A percentile compares a stretch with the other conserved stretches of the same genome.
Conservation (phyloP, 2,113 vertebrate species). For the Atherinomorus stipes region DNA sequence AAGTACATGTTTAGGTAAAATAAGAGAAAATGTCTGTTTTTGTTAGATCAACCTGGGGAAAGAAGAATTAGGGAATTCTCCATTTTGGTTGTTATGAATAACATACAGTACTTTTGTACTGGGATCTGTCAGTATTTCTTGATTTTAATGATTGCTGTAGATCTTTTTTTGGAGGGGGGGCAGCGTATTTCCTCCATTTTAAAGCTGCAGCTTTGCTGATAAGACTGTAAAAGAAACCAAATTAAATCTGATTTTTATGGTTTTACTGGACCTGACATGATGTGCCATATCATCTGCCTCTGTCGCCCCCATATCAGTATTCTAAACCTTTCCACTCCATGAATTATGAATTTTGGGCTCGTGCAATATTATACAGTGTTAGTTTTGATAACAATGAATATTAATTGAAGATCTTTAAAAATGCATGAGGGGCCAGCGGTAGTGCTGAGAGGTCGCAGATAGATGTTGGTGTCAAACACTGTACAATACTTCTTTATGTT, state of each 20-base stretch:
- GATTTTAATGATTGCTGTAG: conserved; percentile 36
- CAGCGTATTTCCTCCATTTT: conserved; percentile 38
- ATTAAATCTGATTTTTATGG: conserved; percentile 74
- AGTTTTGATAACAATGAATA: conserved; percentile 74
- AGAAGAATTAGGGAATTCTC: conserved; percentile 7
- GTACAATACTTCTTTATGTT: conserved; percentile 60
- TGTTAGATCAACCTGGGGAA: conserved; percentile 18
- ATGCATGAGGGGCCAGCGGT: conserved; percentile 65
- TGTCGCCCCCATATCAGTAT: conserved; percentile 44
- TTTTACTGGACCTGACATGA: conserved; percentile 59
- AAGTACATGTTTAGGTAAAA: not conserved
- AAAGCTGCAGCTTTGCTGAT: conserved; percentile 61
- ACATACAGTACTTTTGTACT: conserved; percentile 18
- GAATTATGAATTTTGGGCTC: conserved; percentile 82
- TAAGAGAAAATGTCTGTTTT: conserved; percentile 22
- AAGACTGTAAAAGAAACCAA: conserved; percentile 58
- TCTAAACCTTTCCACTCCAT: conserved; percentile 66
- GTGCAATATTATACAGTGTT: conserved; percentile 80
- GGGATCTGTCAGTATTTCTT: conserved; percentile 10
- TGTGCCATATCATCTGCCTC: conserved; percentile 54
- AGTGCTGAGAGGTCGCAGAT: conserved; percentile 35
- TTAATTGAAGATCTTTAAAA: conserved; percentile 67
- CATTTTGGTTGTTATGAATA: not conserved
- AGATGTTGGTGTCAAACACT: conserved; percentile 66
- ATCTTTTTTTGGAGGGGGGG: conserved; percentile 31